A percentile compares a stretch with the other conserved stretches of the same genome.
phyloP scores from a whole-genome alignment of 2,888 invertebrate genomes.

The Eristalinus sepulchralis region DNA sequence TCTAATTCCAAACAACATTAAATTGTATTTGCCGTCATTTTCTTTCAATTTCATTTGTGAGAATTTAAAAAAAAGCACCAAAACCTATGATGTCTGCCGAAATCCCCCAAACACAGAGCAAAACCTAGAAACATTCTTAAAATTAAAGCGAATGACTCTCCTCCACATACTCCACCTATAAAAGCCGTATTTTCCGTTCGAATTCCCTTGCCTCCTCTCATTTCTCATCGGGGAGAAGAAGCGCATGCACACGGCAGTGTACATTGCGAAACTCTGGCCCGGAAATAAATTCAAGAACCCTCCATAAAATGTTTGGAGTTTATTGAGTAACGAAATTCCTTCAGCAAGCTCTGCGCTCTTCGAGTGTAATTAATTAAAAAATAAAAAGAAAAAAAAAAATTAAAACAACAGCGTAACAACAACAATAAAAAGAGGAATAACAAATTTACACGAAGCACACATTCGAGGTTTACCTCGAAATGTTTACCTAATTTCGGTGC shows the following conservation, averaged over 20 bases:
- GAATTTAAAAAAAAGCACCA: no score
- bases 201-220: no score
- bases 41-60: no score
- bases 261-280: neutral
- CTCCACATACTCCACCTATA: no score
- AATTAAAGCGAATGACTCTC: no score
- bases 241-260: neutral
- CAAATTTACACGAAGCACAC: slow-evolving; percentile 37
- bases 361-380: slow-evolving; percentile 57
- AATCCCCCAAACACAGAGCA: no score
- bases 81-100: no score
- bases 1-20: no score
- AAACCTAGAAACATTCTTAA: no score
- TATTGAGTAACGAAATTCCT: slow-evolving; percentile 37
- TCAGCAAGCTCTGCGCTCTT: neutral
- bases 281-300: slow-evolving; percentile 26
- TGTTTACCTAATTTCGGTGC: slow-evolving; percentile 54
- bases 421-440: slow-evolving; percentile 11
- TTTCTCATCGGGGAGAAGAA: neutral
- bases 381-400: slow-evolving; percentile 2
- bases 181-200: no score
- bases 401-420: neutral
- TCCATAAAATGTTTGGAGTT: slow-evolving; percentile 6
- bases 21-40: no score
- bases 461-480: slow-evolving; percentile 26